Base-by-base conservation (phyloP, 2,888 invertebrate genomes). In the Phyllotreta cruciferae region DNA sequence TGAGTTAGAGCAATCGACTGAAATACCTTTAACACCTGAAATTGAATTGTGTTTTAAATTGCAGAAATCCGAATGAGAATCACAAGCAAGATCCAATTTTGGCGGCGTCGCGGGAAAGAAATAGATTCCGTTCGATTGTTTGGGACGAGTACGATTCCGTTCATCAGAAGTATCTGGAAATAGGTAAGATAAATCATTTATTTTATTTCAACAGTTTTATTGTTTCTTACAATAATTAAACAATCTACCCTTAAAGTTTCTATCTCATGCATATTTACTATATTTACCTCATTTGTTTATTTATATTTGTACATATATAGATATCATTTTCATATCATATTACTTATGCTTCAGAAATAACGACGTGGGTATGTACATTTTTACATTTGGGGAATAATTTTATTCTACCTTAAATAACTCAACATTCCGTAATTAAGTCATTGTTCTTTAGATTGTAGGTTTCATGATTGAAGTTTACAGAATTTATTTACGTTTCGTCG, bases 101-200 rank as follows among this genome's bases (percentile, higher is more conserved):
- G 68, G 90, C 91, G 3, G 90, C 90, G 50, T 93, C 92, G 56
- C 89, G 91, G 76, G 94, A 94, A 78, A 86, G 90, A 70, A 93
- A 91, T 84, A 88, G 92, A 75, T 93, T 93, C 81, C 87, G 92
- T 56, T 90, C 89, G 70, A 87, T 92, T 73, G 87, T 86, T 56
- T 97, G 97, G 97, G 95, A 95, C 72, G 91, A 92, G 77, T 96
- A 96, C 83, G 94, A 95, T 80, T 91, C 92, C 0, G 89, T 93
- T 66, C 94, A 94, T 83, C 95, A 96, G 79, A 94, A 95, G 80
- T 96, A 95, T 82, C 85, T 96, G 76, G 94, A 94, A 87, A 93
- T 95, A 79, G 92, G 95, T 95, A 82, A 88, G 88, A 41, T 39
- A 6, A 41, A 8, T 6, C 8, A 5, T 50, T 8, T 34, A 24